Base-by-base conservation (phyloP, 2,797 vertebrate species). In the Artibeus jamaicensis region DNA sequence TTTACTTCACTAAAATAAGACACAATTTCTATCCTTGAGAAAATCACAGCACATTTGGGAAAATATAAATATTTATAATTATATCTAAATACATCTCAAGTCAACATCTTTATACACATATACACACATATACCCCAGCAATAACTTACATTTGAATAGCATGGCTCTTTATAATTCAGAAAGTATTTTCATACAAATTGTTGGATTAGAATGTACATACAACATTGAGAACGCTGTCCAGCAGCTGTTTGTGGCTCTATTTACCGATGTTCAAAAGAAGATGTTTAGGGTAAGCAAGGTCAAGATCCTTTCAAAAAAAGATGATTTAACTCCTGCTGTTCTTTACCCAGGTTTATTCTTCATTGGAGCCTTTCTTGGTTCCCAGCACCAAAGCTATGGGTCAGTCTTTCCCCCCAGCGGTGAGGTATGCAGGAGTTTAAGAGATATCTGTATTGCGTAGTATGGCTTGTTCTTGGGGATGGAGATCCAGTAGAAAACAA, bases 21-120 rank as follows among this genome's bases (percentile, higher is more conserved):
- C 37, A 71, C 46, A 79, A 59, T 94, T 42, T 89, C 42, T 93
- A 94, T 37, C 65, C 87, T 94, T 94, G 65, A 86, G 79, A 89
- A 97, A 95, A 94, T 93, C 74, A 83, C 70, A 92, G 85, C 76
- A 94, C 71, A 93, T 59, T 95, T 94, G 85, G 87, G 22, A 42
- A 94, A 76, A 92, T 90, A 96, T 68, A 89, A 91, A 91, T 95
- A 97, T 93, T 96, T 95, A 94, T 93, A 93, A 96, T 93, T 93
- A 86, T 93, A 85, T 95, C n/a, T 92, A 96, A 93, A 92, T 93
- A 67, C n/a, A 71, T 89, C 77, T 93, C 77, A 95, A 93, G 81
- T 85, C 57, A 92, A 93, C 57, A 85, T 89, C 70, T 92, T 86
- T 77, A 86, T 26, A 93, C 34, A 94, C 44, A 79, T 67, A 57